These are phyloP conservation scores for Dasyprocta punctata DNA, from an alignment of 2,113 vertebrate genomes.

Conservation along the genomic window DNA sequence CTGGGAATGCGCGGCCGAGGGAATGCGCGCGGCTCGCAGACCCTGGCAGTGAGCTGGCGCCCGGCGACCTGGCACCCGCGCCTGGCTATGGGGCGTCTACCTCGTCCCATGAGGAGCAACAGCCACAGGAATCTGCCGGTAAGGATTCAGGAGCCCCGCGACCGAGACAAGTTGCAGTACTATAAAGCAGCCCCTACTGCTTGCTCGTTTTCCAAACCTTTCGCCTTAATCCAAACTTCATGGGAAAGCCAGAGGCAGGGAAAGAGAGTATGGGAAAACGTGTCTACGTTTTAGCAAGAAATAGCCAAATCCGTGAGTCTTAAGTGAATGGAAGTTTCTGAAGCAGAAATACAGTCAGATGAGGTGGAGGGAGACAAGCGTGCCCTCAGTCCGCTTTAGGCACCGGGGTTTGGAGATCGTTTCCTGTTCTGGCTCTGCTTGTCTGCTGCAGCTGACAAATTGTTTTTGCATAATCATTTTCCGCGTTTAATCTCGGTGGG, in stretches of 20 bases:
- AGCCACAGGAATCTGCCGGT: constrained; percentile 82
- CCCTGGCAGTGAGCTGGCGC: constrained; percentile 75
- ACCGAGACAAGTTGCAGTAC: neutral
- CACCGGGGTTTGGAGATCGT: neutral
- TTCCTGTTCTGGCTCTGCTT: neutral
- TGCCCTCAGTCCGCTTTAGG: neutral
- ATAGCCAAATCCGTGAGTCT: neutral
- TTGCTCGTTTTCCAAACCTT: neutral
- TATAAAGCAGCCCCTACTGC: neutral
- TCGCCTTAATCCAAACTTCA: constrained; percentile 68
- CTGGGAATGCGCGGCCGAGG: constrained; percentile 80
- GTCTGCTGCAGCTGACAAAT: constrained; percentile 29
- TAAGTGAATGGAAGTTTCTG: constrained; percentile 62
- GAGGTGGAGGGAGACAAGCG: neutral
- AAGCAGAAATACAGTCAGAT: constrained; percentile 6
- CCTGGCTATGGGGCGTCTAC: constrained; percentile 85
- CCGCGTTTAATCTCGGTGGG: neutral
- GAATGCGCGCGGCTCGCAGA: constrained; percentile 70
- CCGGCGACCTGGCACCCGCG: constrained; percentile 73
- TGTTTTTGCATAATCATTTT: constrained; percentile 61
- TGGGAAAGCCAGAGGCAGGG: rapidly evolving
- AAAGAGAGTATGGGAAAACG: neutral
- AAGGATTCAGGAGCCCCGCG: constrained; percentile 56
- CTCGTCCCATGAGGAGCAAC: constrained; percentile 75
- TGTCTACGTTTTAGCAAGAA: neutral